Evolutionary conservation across 2,113 vertebrate genomes (phyloP).

Genomic region (Bungarus multicinctus): DNA sequence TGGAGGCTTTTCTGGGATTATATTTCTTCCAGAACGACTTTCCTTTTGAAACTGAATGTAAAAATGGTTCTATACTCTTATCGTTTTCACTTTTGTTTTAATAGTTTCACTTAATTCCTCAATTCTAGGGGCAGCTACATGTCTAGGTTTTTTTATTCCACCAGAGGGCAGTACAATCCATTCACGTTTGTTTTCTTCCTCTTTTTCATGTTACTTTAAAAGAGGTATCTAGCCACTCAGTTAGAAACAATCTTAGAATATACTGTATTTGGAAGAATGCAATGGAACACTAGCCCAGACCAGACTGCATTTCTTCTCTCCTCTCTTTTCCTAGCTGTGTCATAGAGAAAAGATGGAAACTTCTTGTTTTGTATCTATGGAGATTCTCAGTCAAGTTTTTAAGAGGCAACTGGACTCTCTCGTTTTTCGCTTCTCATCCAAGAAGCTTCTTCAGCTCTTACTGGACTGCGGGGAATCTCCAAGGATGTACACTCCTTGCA

Average conservation of each 20-base stretch:
- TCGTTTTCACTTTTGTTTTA: not conserved
- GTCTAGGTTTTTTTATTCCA: constrained; percentile 29
- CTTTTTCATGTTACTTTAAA: not conserved
- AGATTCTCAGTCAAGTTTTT: too few relatives aligned
- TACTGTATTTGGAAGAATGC: not conserved
- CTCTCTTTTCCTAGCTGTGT: not conserved
- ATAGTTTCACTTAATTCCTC: not conserved
- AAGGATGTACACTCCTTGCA: too few relatives aligned
- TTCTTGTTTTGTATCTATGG: not conserved
- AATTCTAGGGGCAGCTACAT: rapidly evolving
- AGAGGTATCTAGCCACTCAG: not conserved
- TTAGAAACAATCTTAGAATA: not conserved
- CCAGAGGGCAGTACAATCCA: constrained; percentile 52
- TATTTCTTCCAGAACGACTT: not conserved
- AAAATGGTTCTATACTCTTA: not conserved
- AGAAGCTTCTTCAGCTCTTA: too few relatives aligned
- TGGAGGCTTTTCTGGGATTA: not conserved
- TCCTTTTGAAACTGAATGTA: not conserved
- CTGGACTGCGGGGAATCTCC: too few relatives aligned
- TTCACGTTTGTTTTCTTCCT: not conserved
- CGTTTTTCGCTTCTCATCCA: too few relatives aligned
- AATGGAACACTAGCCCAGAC: not conserved
- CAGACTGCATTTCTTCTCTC: not conserved
- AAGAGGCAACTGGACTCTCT: too few relatives aligned
- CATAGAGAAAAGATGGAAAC: not conserved